Evolutionary conservation across 2,113 vertebrate species (phyloP).

Genomic region (Rhabdornis inornatus): DNA sequence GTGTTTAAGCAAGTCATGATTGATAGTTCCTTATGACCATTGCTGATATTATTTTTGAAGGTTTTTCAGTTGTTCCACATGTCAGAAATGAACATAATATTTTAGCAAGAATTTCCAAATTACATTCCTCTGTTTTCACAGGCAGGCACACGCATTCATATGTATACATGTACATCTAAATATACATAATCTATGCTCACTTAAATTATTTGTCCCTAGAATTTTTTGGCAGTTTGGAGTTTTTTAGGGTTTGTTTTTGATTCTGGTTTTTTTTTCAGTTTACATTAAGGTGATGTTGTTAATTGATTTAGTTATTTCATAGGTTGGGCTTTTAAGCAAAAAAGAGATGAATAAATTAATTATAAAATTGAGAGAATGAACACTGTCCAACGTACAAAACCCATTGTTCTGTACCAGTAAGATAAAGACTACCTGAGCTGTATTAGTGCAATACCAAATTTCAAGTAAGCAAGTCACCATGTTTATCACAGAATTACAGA

Average conservation of each 20-base stretch:
- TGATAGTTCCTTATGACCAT: neutral
- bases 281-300: neutral
- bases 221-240: neutral
- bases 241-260: neutral
- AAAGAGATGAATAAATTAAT: neutral
- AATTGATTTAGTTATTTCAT: neutral
- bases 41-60: neutral
- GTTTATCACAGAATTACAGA: neutral
- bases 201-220: neutral
- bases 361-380: neutral
- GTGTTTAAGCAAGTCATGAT: neutral
- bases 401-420: neutral
- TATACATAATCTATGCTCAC: neutral
- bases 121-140: neutral
- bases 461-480: neutral
- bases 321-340: neutral
- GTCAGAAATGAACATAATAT: neutral
- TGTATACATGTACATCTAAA: too few species aligned
- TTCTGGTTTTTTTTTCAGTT: neutral
- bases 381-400: neutral
- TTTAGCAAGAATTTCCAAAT: neutral
- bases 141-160: fast-evolving
- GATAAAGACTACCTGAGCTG: neutral
- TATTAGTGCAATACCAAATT: neutral
- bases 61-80: neutral